Evolutionary conservation across 2,888 invertebrate species (phyloP).

Genomic region (Lycocerus yunnanus): DNA sequence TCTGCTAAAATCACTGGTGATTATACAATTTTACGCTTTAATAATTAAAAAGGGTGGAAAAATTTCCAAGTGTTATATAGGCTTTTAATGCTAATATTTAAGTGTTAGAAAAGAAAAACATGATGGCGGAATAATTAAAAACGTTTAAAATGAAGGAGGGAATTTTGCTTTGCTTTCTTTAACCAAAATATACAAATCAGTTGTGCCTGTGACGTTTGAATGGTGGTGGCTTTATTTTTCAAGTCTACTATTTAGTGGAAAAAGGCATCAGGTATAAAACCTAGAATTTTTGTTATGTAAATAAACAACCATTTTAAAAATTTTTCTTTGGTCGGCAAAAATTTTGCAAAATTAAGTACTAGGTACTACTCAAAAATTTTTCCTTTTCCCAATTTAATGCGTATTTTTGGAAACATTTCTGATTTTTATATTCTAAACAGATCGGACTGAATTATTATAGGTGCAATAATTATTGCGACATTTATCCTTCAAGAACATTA

Average conservation of each 20-base stretch:
- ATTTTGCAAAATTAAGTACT: background rate
- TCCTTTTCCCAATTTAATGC: too few species aligned
- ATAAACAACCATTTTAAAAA: background rate
- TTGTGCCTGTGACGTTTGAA: conserved; percentile 42
- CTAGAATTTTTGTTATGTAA: background rate
- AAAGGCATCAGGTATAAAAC: background rate
- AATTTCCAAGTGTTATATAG: conserved; percentile 32
- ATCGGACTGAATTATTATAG: too few species aligned
- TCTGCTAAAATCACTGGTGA: background rate
- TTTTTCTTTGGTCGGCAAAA: background rate
- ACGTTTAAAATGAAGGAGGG: conserved; percentile 52
- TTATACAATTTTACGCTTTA: conserved; percentile 16
- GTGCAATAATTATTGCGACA: too few species aligned
- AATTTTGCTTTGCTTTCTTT: conserved; percentile 49
- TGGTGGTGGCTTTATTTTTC: background rate
- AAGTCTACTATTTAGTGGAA: background rate
- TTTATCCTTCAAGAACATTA: too few species aligned
- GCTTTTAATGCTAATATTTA: conserved; percentile 39
- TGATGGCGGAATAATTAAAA: conserved; percentile 53
- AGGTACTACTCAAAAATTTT: background rate
- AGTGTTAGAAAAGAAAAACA: conserved; percentile 42
- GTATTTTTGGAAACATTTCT: too few species aligned
- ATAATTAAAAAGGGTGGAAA: conserved; percentile 18
- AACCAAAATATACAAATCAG: conserved; percentile 50
- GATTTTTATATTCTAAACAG: too few species aligned